Conservation (phyloP, 2,113 vertebrate genomes). For the Clarias magur region DNA sequence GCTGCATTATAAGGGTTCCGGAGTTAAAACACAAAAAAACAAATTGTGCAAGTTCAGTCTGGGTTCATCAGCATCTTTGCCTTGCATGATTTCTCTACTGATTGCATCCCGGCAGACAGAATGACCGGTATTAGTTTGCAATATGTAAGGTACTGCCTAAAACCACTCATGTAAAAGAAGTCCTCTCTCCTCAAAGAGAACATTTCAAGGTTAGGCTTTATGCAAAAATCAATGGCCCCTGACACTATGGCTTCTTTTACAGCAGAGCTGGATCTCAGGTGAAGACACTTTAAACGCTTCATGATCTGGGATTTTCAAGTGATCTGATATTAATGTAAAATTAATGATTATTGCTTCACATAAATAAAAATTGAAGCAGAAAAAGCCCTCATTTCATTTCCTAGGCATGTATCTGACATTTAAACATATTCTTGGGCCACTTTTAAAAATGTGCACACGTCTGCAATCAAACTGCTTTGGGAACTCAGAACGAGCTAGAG, state of each 20-base stretch:
- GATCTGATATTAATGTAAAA: constrained; percentile 9
- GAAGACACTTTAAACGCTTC: constrained; percentile 13
- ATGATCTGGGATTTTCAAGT: constrained; percentile 22
- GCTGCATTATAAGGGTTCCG: neutral
- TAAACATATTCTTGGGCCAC: constrained; percentile 63
- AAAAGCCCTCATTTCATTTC: constrained; percentile 28
- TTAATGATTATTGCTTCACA: constrained; percentile 25
- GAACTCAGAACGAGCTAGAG: constrained; percentile 19
- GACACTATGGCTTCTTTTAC: constrained; percentile 40
- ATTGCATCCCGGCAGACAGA: constrained; percentile 3
- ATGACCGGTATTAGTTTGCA: constrained; percentile 32
- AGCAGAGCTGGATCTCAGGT: constrained; percentile 1
- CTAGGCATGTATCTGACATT: constrained; percentile 50
- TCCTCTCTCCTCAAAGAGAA: constrained; percentile 20
- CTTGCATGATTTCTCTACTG: neutral
- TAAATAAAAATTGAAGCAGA: neutral
- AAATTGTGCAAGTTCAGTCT: neutral
- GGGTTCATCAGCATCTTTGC: constrained; percentile 5
- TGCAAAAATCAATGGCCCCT: constrained; percentile 31
- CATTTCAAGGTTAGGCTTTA: constrained; percentile 47
- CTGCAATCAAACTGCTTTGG: constrained; percentile 27
- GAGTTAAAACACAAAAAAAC: neutral
- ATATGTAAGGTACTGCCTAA: constrained; percentile 20
- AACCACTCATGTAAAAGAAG: constrained; percentile 37
- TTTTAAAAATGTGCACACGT: constrained; percentile 58